Conservation (phyloP, 1,140 invertebrate species). For the Drosophila micromelanica region DNA sequence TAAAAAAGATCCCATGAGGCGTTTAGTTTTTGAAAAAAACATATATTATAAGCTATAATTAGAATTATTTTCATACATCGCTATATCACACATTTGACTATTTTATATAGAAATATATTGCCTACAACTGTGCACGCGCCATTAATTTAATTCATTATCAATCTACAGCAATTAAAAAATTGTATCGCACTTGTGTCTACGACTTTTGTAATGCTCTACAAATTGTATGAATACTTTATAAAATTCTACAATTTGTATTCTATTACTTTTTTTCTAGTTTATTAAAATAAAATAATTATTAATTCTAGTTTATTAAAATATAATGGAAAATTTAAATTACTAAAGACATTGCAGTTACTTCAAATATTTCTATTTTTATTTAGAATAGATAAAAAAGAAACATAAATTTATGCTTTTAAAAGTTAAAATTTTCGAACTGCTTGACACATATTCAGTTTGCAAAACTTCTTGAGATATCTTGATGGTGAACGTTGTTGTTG, state of each 20-base stretch:
- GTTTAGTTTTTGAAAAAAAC: neutral
- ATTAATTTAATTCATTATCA: slow-evolving; percentile 36
- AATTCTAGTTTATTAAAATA: too few species aligned
- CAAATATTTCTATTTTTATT: neutral
- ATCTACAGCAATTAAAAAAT: slow-evolving; percentile 9
- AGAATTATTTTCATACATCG: neutral
- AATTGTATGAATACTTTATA: neutral
- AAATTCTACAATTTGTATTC: too few species aligned
- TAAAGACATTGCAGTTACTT: too few species aligned
- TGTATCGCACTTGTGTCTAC: neutral
- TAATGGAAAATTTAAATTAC: too few species aligned
- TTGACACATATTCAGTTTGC: slow-evolving; percentile 34
- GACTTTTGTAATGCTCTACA: neutral
- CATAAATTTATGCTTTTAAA: neutral
- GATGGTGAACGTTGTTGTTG: neutral
- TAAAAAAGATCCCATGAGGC: neutral
- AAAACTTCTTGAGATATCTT: slow-evolving; percentile 12
- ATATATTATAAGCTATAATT: neutral
- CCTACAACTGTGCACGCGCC: slow-evolving; percentile 20
- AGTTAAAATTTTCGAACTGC: neutral
- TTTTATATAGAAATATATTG: slow-evolving; percentile 8
- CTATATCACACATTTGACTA: neutral
- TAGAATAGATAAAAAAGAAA: neutral
- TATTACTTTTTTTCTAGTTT: too few species aligned
- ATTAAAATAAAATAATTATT: too few species aligned